phyloP scores from a whole-genome alignment of 2,888 invertebrate species.

The Cephus pulcher region DNA sequence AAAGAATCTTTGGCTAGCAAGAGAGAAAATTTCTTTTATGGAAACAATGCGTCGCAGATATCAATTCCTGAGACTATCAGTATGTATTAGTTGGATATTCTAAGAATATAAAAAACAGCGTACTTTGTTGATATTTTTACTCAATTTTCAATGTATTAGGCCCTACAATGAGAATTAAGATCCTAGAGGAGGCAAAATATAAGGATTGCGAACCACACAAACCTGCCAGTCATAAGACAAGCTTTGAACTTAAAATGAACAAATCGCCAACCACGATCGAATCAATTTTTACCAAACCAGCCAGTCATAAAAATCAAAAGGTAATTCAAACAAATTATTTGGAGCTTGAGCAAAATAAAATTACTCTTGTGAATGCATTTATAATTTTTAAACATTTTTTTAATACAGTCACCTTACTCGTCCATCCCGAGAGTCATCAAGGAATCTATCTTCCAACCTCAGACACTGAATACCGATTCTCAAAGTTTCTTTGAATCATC shows the following conservation, averaged over 20 bases:
- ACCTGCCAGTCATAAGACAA: constrained; percentile 54
- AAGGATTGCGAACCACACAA: constrained; percentile 51
- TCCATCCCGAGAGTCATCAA: constrained; percentile 37
- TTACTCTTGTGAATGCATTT: not conserved
- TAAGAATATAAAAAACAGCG: not conserved
- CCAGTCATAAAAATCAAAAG: constrained; percentile 22
- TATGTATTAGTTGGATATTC: not conserved
- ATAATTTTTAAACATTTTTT: not conserved
- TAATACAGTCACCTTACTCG: constrained; percentile 33
- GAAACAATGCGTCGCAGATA: constrained; percentile 27
- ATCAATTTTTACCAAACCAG: constrained; percentile 22
- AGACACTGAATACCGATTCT: constrained; percentile 40
- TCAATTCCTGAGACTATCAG: constrained; percentile 18
- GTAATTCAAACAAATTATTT: constrained; percentile 11
- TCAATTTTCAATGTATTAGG: constrained; percentile 17
- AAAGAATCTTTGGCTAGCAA: constrained; percentile 43
- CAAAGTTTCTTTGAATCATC: constrained; percentile 51
- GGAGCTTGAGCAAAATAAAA: not conserved
- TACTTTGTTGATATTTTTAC: not conserved
- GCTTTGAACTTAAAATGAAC: constrained; percentile 42
- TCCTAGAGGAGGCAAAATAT: constrained; percentile 33
- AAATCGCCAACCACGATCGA: constrained; percentile 44
- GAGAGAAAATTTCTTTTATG: constrained; percentile 49
- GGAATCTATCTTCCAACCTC: constrained; percentile 39
- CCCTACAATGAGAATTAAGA: constrained; percentile 20